Conservation (phyloP, 2,888 invertebrate species). For the Chalcis sispes region DNA sequence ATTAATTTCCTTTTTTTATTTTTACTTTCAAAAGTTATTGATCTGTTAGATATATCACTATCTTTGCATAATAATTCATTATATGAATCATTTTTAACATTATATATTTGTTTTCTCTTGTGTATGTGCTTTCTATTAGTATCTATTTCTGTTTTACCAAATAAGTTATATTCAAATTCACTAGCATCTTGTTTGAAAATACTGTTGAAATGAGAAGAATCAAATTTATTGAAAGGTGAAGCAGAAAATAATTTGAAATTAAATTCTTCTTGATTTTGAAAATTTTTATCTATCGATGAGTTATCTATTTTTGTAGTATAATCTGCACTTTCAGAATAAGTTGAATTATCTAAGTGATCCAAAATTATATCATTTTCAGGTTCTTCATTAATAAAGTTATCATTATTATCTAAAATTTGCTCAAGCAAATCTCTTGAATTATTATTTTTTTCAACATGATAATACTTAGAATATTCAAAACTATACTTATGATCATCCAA, state of each 20-base stretch:
- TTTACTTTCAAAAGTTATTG: neutral
- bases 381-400: neutral
- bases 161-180: constrained; percentile 19
- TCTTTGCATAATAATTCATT: constrained; percentile 32
- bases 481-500: neutral
- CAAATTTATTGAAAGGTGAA: constrained; percentile 1
- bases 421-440: constrained; percentile 15
- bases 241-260: constrained; percentile 8
- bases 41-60: constrained; percentile 4
- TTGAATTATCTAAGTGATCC: neutral
- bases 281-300: neutral
- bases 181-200: constrained; percentile 1
- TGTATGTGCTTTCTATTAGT: constrained; percentile 1
- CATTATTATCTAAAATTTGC: constrained; percentile 16
- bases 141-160: constrained; percentile 4
- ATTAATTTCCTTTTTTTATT: constrained; percentile 29
- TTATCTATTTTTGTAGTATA: neutral
- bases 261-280: constrained; percentile 2
- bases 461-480: constrained; percentile 3
- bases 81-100: constrained; percentile 46
- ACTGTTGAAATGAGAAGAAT: neutral
- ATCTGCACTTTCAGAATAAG: constrained; percentile 1
- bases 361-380: neutral
- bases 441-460: constrained; percentile 1
- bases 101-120: constrained; percentile 50